Conservation (phyloP, 2,797 vertebrate species). For the Hozukius guyotensis region DNA sequence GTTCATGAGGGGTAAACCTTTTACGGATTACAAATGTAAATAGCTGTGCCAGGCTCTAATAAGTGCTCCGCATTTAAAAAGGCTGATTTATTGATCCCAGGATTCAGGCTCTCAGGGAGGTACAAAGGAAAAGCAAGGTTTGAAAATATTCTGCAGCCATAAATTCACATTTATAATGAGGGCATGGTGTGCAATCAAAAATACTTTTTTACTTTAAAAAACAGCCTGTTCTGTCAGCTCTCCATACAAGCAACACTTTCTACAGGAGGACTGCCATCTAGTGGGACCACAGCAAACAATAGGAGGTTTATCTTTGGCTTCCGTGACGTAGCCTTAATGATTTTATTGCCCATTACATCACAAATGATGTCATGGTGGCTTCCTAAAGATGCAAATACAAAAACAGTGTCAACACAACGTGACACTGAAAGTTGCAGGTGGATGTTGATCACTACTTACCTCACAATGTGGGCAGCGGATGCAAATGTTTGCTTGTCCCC, state of each 20-base stretch:
- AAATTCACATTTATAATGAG: neutral
- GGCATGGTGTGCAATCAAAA: neutral
- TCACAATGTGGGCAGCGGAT: neutral
- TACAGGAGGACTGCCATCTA: constrained; percentile 52
- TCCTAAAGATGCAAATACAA: neutral
- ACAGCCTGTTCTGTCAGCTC: neutral
- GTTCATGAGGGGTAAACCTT: constrained; percentile 58
- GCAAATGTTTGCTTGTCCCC: neutral
- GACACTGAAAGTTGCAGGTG: neutral
- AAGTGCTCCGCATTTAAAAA: constrained; percentile 23
- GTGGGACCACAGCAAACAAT: constrained; percentile 28
- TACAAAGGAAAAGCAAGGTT: neutral
- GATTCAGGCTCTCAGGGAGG: neutral
- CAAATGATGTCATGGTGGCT: neutral
- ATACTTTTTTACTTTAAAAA: neutral
- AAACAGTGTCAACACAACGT: neutral
- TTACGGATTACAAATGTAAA: constrained; percentile 63
- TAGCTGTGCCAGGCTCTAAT: constrained; percentile 45
- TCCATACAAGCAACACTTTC: neutral
- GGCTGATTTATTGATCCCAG: constrained; percentile 26
- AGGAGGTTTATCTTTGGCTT: neutral
- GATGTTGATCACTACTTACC: neutral
- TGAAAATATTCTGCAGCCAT: neutral
- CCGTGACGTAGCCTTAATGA: neutral
- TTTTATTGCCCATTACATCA: neutral